These are phyloP conservation scores for Bombus balteatus DNA, from an alignment of 1,140 invertebrate species.

Conservation along the genomic window DNA sequence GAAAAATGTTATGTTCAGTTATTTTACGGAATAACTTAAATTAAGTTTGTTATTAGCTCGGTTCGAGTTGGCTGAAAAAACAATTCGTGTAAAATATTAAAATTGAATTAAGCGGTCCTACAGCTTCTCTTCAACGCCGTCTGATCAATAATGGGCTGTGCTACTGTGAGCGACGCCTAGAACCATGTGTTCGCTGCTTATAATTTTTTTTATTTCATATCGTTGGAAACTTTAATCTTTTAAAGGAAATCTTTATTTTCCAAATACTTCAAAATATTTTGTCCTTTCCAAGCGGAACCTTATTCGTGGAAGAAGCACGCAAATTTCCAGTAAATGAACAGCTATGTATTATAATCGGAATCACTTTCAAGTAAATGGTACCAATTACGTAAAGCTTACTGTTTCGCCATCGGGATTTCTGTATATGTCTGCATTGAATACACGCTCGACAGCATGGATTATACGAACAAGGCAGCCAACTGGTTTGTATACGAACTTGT, in stretches of 20 bases:
- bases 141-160: constrained; percentile 27
- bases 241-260: too few species aligned
- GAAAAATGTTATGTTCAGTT: neutral
- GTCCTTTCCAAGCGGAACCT: neutral
- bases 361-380: neutral
- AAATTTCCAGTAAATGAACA: constrained; percentile 2
- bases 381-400: constrained; percentile 22
- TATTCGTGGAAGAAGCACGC: neutral
- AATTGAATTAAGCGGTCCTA: neutral
- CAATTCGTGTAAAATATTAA: neutral
- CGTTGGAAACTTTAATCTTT: neutral
- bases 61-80: neutral
- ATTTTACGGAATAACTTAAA: neutral
- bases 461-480: neutral
- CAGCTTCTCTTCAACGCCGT: neutral
- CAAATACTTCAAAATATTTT: too few species aligned
- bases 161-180: neutral
- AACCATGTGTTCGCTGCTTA: too few species aligned
- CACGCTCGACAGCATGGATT: constrained; percentile 9
- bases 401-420: neutral
- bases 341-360: neutral
- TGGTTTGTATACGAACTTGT: constrained; percentile 13
- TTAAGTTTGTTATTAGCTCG: neutral
- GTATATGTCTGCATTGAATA: neutral
- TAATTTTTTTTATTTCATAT: neutral